phyloP scores from a whole-genome alignment of 2,113 vertebrate genomes.

The Dipodomys stephensi region DNA sequence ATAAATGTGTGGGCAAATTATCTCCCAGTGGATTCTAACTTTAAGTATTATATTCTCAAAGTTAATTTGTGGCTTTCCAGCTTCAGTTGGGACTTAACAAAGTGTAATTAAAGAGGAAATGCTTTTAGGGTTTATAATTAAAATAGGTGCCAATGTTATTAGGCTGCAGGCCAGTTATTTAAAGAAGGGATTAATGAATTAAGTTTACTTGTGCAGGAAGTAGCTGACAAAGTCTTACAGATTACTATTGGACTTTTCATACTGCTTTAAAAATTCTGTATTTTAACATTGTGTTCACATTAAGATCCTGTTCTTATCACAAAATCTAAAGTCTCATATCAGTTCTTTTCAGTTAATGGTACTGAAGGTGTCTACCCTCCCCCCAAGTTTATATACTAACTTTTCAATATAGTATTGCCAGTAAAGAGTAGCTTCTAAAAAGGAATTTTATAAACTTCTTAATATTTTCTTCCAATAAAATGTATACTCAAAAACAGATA shows the following conservation, averaged over 20 bases:
- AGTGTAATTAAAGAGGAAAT: conserved; percentile 76
- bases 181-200: conserved; percentile 73
- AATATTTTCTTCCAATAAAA: neutral
- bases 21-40: conserved; percentile 47
- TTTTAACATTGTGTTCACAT: neutral
- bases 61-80: conserved; percentile 70
- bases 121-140: conserved; percentile 74
- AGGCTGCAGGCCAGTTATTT: conserved; percentile 68
- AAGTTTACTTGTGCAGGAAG: conserved; percentile 64
- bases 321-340: neutral
- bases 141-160: conserved; percentile 69
- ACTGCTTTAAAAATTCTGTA: neutral
- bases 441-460: neutral
- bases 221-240: conserved; percentile 42
- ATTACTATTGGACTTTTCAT: conserved; percentile 42
- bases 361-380: neutral
- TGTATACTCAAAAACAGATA: neutral
- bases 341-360: conserved; percentile 27
- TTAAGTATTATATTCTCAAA: conserved; percentile 66
- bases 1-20: conserved; percentile 36
- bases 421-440: conserved; percentile 11
- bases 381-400: neutral
- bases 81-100: conserved; percentile 68
- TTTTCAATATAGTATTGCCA: neutral
- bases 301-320: conserved; percentile 21